These are phyloP conservation scores for Bhutanitis thaidina DNA, from an alignment of 2,888 invertebrate species.

Conservation along the genomic window DNA sequence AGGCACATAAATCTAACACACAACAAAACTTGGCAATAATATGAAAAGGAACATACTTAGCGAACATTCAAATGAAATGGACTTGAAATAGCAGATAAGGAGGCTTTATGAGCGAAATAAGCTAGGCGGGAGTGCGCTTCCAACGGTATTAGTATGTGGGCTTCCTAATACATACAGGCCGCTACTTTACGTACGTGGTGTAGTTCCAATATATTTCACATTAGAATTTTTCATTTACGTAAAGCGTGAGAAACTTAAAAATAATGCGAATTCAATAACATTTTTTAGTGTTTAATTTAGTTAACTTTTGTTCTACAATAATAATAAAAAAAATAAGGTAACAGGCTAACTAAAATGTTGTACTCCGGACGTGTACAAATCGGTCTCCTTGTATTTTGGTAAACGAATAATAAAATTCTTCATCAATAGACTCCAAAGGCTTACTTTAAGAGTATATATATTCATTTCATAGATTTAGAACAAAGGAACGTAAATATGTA, in stretches of 20 bases:
- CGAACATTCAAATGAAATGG: constrained; percentile 65
- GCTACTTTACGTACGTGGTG: constrained; percentile 24
- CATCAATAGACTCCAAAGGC: too few species aligned
- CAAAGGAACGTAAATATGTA: too few species aligned
- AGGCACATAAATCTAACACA: constrained; percentile 10
- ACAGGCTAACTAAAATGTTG: too few species aligned
- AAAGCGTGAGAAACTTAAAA: constrained; percentile 6
- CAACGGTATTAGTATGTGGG: constrained; percentile 32
- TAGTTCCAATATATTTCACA: constrained; percentile 8
- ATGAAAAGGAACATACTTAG: constrained; percentile 17
- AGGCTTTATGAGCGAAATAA: constrained; percentile 61
- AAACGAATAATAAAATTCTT: too few species aligned
- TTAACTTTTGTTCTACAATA: too few species aligned
- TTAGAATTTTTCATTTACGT: constrained; percentile 1
- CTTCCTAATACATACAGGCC: constrained; percentile 32
- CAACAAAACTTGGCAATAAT: constrained; percentile 18
- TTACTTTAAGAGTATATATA: too few species aligned
- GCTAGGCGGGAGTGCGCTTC: constrained; percentile 28
- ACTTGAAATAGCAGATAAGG: constrained; percentile 71
- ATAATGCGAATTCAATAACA: too few species aligned
- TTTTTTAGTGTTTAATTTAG: too few species aligned
- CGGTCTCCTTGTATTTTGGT: too few species aligned
- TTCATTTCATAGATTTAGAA: too few species aligned
- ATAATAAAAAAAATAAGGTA: too few species aligned
- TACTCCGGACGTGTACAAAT: too few species aligned